phyloP scores from a whole-genome alignment of 2,888 invertebrate species.

The Aspidapion aeneum region DNA sequence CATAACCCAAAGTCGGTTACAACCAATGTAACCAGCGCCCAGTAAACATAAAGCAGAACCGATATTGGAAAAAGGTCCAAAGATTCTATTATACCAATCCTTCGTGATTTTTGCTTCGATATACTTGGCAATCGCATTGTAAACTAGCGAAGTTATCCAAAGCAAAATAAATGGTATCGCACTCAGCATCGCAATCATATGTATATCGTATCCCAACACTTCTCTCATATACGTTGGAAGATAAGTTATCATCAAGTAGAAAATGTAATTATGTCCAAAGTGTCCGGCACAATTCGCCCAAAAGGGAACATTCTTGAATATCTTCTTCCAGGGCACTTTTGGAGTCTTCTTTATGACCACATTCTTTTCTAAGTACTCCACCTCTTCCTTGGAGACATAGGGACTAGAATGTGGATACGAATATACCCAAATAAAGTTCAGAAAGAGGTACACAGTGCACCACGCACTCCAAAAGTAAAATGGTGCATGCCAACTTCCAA shows the following conservation, averaged over 20 bases:
- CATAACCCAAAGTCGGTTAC: constrained; percentile 52
- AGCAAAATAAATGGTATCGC: constrained; percentile 19
- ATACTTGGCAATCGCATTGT: constrained; percentile 64
- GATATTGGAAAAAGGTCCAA: constrained; percentile 46
- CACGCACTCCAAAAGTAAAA: constrained; percentile 21
- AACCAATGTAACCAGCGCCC: constrained; percentile 60
- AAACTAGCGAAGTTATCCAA: constrained; percentile 35
- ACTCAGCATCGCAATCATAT: constrained; percentile 13
- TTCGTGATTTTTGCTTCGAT: constrained; percentile 34
- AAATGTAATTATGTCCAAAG: constrained; percentile 62
- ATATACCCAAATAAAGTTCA: constrained; percentile 37
- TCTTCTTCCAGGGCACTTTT: constrained; percentile 24
- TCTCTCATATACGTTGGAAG: constrained; percentile 54
- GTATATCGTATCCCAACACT: constrained; percentile 21
- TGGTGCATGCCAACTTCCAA: constrained; percentile 60
- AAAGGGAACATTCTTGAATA: constrained; percentile 22
- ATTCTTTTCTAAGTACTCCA: constrained; percentile 10
- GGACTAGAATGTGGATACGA: constrained; percentile 57
- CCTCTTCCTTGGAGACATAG: constrained; percentile 25
- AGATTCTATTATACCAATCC: constrained; percentile 11
- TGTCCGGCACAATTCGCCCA: constrained; percentile 59
- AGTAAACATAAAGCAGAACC: constrained; percentile 59
- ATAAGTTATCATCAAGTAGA: constrained; percentile 62
- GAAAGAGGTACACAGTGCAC: constrained; percentile 5
- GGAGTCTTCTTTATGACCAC: constrained; percentile 3